Base-by-base conservation (phyloP, 2,888 invertebrate species). In the Napeogenes inachia region DNA sequence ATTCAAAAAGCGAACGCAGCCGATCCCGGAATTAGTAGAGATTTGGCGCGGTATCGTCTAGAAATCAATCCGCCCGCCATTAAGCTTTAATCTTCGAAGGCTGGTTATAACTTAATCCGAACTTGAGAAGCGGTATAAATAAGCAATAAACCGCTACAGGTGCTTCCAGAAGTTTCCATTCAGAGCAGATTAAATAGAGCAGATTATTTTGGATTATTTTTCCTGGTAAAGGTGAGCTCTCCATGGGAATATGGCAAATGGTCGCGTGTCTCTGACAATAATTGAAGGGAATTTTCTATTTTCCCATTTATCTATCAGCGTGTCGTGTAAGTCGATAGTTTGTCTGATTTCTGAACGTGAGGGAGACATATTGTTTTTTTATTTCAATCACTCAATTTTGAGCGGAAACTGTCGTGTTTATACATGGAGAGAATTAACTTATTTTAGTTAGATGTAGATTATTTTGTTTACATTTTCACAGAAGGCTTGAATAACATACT, bases 101-200 rank as follows among this genome's bases (percentile, higher is more conserved):
- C 82, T 82, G 84, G 89, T 86, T 87, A 88, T 89, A 89, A 89
- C 88, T 89, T 89, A 89, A 89, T 89, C 89, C 85, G 71, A 78
- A 81, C 81, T 87, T 85, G 83, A 87, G 87, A 81, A 21, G 21
- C 21, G 82, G 84, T 82, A 87, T 89, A 89, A 89, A 89, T 89
- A 89, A 88, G 85, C 84, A 82, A 89, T 88, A 88, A 88, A 87
- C 84, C 84, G 83, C 81, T 84, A 82, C 89, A 87, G 89, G 89
- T 88, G 87, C 80, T 75, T 75, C 73, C 72, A 73, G 79, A 80
- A 77, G 80, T 81, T 84, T 78, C 79, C 79, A 80, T 21, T 21
- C 78, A 73, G 77, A 75, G 77, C 78, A 77, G 76, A 73, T 81
- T 78, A 78, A 76, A 76, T 70, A 73, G 73, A 75, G 75, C 74